Evolutionary conservation across 2,888 invertebrate genomes (phyloP), one percentile per base, ranked within the genome.

Genomic region (Corbicula japonica): DNA sequence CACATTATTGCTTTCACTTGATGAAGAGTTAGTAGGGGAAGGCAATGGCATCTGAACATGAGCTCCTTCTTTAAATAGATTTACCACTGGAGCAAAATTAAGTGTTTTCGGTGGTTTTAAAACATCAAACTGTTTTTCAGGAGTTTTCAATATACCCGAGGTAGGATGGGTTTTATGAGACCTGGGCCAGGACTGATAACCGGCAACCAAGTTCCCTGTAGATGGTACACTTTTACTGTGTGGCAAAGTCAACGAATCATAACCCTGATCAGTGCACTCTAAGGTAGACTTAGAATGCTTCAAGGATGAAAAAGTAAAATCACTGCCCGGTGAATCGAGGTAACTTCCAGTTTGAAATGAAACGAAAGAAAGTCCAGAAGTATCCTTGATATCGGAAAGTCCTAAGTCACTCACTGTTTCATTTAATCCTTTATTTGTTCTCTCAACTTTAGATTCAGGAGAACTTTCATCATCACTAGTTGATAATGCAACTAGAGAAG

Each of bases 11-110:
- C 73, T 75, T 60, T 87, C 86, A 76, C 86, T 86, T 23, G 83
- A 83, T 41, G 87, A 86, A 38, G 89, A 83, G 35, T 86, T 86
- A 12, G 88, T 87, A 12, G 85, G 78, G 4, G 86, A 79, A 32
- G 88, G 86, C 41, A 89, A 73, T 41, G 89, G 87, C 58, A 87
- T 65, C 71, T 89, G 87, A 28, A 87, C 83, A 48, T 85, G 80
- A 23, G 85, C 81, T 18, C 82, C 83, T 46, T 87, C 86, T 65
- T 87, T 88, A 76, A 89, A 89, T 74, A 90, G 73, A 77, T 89
- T 91, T 48, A 91, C 86, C 23, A 88, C 84, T 18, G 91, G 91
- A 32, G 86, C 89, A 86, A 91, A 90, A 76, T 91, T 91, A 28
- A 91, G 73, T 8, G 90, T 88, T 65, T 91, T 91, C 0, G 80